Conservation (phyloP, 2,113 vertebrate genomes). For the Ochotona curzoniae region DNA sequence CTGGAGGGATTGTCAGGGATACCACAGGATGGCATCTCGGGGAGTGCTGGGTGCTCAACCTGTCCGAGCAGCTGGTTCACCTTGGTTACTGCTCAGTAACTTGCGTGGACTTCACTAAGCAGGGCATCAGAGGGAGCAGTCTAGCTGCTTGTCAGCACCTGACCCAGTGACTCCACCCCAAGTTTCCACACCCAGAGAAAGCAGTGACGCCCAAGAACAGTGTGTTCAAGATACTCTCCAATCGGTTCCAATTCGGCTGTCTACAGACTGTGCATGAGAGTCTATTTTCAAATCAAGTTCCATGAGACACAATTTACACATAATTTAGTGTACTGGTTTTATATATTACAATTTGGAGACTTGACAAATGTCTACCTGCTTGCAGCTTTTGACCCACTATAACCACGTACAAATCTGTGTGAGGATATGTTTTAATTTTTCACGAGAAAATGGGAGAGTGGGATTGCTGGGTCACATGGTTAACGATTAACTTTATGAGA, state of each 20-base stretch:
- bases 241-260: not conserved
- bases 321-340: not conserved
- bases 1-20: slow-evolving; percentile 80
- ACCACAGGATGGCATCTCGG: slow-evolving; percentile 67
- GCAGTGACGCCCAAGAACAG: not conserved
- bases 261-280: not conserved
- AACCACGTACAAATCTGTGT: not conserved
- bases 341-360: not conserved
- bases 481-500: not conserved
- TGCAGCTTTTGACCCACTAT: not conserved
- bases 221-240: not conserved
- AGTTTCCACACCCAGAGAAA: not conserved
- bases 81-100: slow-evolving; percentile 62
- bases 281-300: not conserved
- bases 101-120: slow-evolving; percentile 80
- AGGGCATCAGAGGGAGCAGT: slow-evolving; percentile 84
- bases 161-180: not conserved
- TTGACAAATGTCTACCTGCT: not conserved
- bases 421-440: slow-evolving; percentile 5
- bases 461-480: not conserved
- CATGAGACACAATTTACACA: not conserved
- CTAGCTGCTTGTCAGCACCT: slow-evolving; percentile 86
- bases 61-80: slow-evolving; percentile 51
- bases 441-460: not conserved
- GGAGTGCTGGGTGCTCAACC: slow-evolving; percentile 36